Base-by-base conservation (phyloP, 2,113 vertebrate species). In the Clarias magur region DNA sequence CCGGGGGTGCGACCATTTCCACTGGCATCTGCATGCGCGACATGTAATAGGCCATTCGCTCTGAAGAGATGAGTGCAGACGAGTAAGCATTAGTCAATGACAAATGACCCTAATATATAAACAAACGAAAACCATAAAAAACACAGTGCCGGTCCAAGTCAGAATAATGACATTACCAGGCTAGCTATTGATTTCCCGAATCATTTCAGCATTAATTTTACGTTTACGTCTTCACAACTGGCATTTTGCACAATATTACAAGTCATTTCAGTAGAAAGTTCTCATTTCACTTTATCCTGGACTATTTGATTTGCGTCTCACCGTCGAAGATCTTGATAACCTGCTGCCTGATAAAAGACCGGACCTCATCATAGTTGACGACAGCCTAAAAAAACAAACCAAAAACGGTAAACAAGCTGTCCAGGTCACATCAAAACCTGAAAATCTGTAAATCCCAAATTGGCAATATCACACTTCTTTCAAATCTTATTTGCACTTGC, bases 271-370 rank as follows among this genome's bases (percentile, higher is more conserved):
- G 30, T 34, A 34, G 30, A 34, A 34, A 34, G 30, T 34, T 75
- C 12, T 53, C 42, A 53, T 53, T 54, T 53, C 19, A 23, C 42
- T 59, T 53, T 17, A 67, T 80, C 80, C n/a, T 21, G 3, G 12
- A 1, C 13, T 12, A 48, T 4, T 73, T 38, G 3, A 70, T 25
- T 63, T 38, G 76, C 6, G 19, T 34, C 93, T 94, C 94, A 99
- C 98, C 97, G 6, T 99, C 98, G 92, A 99, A 98, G 90, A 99
- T 96, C 93, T 98, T 99, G 90, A 94, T 95, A 88, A 99, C 96
- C 93, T 99, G 97, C 92, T 99, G 98, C 62, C 96, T 96, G 93
- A 99, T 97, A 94, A 98, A 98, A 91, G 95, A 94, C 93, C 95
- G 97, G 94, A 99, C 94, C 88, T 99, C 97, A 81, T 99, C 98